Evolutionary conservation across 1,140 invertebrate species (phyloP).

Genomic region (Anastrepha ludens): DNA sequence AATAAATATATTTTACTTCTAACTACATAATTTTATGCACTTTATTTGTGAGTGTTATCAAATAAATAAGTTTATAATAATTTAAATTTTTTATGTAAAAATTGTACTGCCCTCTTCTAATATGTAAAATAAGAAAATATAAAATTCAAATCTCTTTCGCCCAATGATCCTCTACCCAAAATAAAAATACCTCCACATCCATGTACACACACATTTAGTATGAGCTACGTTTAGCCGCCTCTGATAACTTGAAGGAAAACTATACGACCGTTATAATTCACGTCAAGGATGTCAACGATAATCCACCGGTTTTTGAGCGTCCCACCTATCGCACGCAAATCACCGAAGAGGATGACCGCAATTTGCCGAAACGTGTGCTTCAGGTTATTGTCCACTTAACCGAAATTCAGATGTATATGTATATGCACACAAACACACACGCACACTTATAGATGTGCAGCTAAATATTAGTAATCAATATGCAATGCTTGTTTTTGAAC

Average conservation of each 20-base stretch:
- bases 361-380: conserved; percentile 93
- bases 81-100: no score
- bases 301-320: conserved; percentile 90
- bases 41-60: no score
- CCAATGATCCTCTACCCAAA: neutral
- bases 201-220: conserved; percentile 79
- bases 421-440: neutral
- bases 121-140: neutral
- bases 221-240: conserved; percentile 92
- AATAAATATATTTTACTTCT: no score
- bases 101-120: neutral
- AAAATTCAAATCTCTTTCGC: neutral
- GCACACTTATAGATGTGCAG: neutral
- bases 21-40: no score
- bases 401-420: conserved; percentile 38
- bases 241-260: conserved; percentile 97
- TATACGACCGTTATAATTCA: conserved; percentile 96
- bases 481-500: neutral
- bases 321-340: conserved; percentile 96
- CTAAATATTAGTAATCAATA: neutral
- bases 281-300: conserved; percentile 95
- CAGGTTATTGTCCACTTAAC: conserved; percentile 80
- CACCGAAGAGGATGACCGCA: conserved; percentile 95
- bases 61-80: neutral
- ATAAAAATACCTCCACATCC: neutral